Conservation (phyloP, 1,140 invertebrate species). For the Metaphire vulgaris region DNA sequence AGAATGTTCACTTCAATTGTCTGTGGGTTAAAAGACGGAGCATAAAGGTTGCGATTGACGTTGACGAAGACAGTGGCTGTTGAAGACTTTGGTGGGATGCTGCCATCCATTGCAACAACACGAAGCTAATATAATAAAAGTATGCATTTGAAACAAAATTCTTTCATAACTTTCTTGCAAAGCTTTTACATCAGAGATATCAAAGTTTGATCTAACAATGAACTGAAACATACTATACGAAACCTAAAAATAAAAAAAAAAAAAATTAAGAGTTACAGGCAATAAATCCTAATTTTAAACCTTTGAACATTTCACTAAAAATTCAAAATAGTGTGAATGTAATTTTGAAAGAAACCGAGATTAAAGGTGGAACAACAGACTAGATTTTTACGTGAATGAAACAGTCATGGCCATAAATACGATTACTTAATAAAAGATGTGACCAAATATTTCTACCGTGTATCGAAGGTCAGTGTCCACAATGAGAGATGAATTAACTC, state of each 20-base stretch:
- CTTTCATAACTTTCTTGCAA: background rate
- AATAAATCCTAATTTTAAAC: too few relatives aligned
- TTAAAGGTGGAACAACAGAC: too few relatives aligned
- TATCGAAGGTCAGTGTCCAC: constrained; percentile 31
- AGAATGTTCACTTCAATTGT: constrained; percentile 16
- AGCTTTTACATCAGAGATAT: background rate
- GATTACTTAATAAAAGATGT: too few relatives aligned
- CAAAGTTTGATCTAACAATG: background rate
- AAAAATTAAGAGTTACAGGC: too few relatives aligned
- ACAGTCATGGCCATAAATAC: too few relatives aligned
- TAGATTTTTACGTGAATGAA: too few relatives aligned
- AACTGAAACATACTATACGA: too few relatives aligned
- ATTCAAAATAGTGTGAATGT: too few relatives aligned
- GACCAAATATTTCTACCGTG: constrained; percentile 35
- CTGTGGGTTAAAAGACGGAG: constrained; percentile 29
- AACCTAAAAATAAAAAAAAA: too few relatives aligned
- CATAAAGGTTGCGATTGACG: constrained; percentile 34
- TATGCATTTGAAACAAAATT: background rate
- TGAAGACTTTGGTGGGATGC: constrained; percentile 29
- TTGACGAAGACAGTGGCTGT: constrained; percentile 32
- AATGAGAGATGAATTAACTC: constrained; percentile 26
- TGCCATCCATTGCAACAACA: constrained; percentile 34
- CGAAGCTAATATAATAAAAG: constrained; percentile 31
- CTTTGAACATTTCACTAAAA: too few relatives aligned
- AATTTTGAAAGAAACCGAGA: too few relatives aligned